Evolutionary conservation across 2,113 vertebrate genomes (phyloP).

Genomic region (Elephantulus edwardii): DNA sequence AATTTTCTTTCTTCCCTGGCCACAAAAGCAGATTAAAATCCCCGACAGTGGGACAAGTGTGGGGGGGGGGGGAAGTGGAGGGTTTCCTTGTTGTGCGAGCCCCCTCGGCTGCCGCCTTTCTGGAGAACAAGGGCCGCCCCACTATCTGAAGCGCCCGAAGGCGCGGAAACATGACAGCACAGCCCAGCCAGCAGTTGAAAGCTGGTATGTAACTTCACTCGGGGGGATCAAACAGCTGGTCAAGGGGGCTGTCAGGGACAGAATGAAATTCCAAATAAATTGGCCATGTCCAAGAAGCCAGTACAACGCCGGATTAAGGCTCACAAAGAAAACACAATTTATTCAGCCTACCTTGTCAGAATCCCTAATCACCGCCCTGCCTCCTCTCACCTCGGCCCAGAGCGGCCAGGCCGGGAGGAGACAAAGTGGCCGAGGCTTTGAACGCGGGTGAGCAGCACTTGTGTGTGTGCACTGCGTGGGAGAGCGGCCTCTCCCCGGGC

Average conservation of each 20-base stretch:
- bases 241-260: constrained; percentile 82
- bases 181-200: constrained; percentile 78
- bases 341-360: constrained; percentile 85
- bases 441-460: accelerated
- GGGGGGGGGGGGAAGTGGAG: not conserved
- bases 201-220: constrained; percentile 82
- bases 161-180: constrained; percentile 66
- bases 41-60: not conserved
- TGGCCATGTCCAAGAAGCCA: constrained; percentile 85
- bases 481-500: accelerated
- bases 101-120: not conserved
- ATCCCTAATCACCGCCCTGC: constrained; percentile 78
- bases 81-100: not conserved
- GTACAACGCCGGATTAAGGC: constrained; percentile 84
- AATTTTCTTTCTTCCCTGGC: constrained; percentile 57
- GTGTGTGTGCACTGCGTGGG: accelerated
- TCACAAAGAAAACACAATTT: constrained; percentile 83
- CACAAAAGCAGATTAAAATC: constrained; percentile 57
- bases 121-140: not conserved
- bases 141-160: not conserved
- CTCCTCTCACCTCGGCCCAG: constrained; percentile 75
- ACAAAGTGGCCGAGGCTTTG: not conserved
- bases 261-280: constrained; percentile 87
- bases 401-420: constrained; percentile 40
- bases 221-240: constrained; percentile 83